Percentiles rank a stretch among this genome's conserved stretches.
Conservation (phyloP, 2,888 invertebrate genomes). For the Diarsia brunnea region DNA sequence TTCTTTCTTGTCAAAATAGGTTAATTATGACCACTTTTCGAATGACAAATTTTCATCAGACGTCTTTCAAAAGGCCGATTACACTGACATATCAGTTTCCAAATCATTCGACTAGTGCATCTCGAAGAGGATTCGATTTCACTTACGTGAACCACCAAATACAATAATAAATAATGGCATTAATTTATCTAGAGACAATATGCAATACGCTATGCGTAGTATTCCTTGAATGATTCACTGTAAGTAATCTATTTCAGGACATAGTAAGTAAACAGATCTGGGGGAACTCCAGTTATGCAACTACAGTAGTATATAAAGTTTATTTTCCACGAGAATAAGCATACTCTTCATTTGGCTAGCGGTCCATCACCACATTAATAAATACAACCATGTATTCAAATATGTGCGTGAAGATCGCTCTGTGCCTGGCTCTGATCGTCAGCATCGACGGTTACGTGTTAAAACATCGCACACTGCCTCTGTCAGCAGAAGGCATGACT, state of each 20-base stretch:
- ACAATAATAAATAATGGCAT: not conserved
- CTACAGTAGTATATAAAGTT: conserved; percentile 41
- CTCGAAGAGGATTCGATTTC: not conserved
- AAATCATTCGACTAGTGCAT: not conserved
- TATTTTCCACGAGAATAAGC: not conserved
- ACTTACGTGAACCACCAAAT: not conserved
- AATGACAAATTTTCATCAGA: not conserved
- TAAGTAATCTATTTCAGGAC: not conserved
- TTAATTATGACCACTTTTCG: not conserved
- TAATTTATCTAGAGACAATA: not conserved
- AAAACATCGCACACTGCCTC: conserved; percentile 40
- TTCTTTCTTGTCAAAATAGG: not conserved
- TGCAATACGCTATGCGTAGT: conserved; percentile 1
- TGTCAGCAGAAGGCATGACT: conserved; percentile 62
- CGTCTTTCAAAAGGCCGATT: not conserved
- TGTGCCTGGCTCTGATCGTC: conserved; percentile 60
- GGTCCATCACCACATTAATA: conserved; percentile 44
- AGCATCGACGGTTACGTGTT: conserved; percentile 61
- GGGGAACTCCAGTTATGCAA: conserved; percentile 10
- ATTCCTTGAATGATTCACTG: conserved; percentile 19
- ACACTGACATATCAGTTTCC: not conserved
- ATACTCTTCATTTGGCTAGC: conserved; percentile 17
- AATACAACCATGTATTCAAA: conserved; percentile 61
- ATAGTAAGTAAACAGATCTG: not conserved
- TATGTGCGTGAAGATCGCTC: conserved; percentile 57